Percentiles rank a stretch among this genome's conserved stretches.
phyloP scores from a whole-genome alignment of 2,113 vertebrate species.

The Rhipidura dahli region DNA sequence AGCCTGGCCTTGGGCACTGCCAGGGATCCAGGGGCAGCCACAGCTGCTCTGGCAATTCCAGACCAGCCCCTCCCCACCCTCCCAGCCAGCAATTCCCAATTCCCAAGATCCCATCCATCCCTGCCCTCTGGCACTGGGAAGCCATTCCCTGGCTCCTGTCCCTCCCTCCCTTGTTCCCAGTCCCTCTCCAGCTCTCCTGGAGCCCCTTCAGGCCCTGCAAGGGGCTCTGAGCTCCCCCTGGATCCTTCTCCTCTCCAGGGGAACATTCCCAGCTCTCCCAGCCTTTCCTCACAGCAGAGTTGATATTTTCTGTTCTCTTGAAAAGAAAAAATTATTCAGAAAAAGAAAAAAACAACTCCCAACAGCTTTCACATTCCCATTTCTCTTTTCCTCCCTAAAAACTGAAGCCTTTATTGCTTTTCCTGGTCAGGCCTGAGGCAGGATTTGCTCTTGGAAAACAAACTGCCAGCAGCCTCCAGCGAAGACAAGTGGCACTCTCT shows the following conservation, averaged over 20 bases:
- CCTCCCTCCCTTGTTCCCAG: background rate
- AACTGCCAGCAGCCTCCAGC: constrained; percentile 3
- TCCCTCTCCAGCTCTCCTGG: background rate
- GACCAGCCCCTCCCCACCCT: background rate
- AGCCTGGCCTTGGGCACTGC: accelerated
- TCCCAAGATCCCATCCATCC: background rate
- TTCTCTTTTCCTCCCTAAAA: background rate
- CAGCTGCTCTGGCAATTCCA: background rate
- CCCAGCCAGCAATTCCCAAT: background rate
- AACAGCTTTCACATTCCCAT: background rate
- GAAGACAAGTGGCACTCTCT: background rate
- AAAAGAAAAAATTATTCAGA: background rate
- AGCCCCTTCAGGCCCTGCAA: background rate
- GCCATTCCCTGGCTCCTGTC: background rate
- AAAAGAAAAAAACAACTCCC: background rate
- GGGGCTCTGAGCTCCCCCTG: background rate
- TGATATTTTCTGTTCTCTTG: background rate
- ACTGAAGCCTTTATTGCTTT: constrained; percentile 32
- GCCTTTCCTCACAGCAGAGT: background rate
- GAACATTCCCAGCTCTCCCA: background rate
- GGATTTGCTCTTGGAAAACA: constrained; percentile 8
- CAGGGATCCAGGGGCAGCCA: background rate
- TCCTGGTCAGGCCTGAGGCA: constrained; percentile 6
- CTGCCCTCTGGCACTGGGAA: background rate
- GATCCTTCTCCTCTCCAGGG: accelerated